Base-by-base conservation (phyloP, 2,888 invertebrate species). In the Gisinianus flammeolus region DNA sequence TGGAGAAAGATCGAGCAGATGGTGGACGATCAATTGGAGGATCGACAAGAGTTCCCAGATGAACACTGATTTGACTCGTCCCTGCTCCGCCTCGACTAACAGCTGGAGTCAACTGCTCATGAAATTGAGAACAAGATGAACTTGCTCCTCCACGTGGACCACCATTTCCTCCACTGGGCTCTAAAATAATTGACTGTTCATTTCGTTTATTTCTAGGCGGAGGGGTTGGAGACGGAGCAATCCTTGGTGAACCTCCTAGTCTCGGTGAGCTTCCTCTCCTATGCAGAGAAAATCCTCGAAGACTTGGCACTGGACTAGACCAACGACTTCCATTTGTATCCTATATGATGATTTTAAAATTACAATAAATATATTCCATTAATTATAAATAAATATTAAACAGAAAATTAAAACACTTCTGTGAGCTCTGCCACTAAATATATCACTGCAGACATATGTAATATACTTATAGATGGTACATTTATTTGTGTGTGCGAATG, bases 291-390 rank as follows among this genome's bases (percentile, higher is more conserved):
- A 85, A 85, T 67, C 80, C 83, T 44, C 82, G 80, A 52, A 85
- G 76, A 79, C 85, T 85, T 78, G 85, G 85, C 56, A 85, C 82
- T 44, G 85, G 85, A 64, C 83, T 83, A 16, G 83, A 85, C 84
- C 84, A 85, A 77, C 83, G 82, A 76, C 84, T 85, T 76, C 73
- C 73, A 62, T 35, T 22, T 12, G 72, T 72, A 62, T 73, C 73
- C 73, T 73, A 73, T n/a, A 24, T n/a, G n/a, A n/a, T n/a, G n/a
- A n/a, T n/a, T n/a, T 35, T 33, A 4, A 3, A 26, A 64, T 28
- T 22, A 16, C 64, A 64, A 26, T n/a, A 19, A 10, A 44, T 44
- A 44, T 44, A 10, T 44, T 44, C 44, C 6, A 44, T 44, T 44
- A 44, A 44, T 44, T 10, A 44, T 10, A 6, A 44, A 44, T 44